Conservation (phyloP, 2,113 vertebrate genomes). For the Archocentrus centrarchus region DNA sequence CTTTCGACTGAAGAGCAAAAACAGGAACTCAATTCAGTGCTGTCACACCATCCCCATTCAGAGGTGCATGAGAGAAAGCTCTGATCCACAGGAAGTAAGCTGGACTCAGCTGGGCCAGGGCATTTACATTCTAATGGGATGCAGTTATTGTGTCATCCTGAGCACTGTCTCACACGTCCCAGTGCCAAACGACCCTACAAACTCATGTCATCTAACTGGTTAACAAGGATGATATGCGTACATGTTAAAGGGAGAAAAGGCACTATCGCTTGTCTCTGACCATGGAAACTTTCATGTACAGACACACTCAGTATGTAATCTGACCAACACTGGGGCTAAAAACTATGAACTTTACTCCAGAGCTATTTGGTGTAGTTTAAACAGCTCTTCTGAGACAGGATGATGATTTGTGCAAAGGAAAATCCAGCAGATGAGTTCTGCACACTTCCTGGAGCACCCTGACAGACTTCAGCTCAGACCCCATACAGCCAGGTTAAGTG, state of each 20-base stretch:
- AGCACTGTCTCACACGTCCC: constrained; percentile 25
- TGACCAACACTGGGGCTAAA: not conserved
- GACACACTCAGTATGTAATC: not conserved
- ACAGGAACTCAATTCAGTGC: constrained; percentile 74
- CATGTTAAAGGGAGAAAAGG: not conserved
- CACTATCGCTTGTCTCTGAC: not conserved
- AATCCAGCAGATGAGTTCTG: constrained; percentile 46
- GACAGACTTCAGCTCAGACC: constrained; percentile 14
- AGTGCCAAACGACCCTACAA: constrained; percentile 14
- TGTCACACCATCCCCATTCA: constrained; percentile 70
- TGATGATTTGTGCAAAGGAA: constrained; percentile 49
- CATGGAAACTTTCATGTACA: constrained; percentile 20
- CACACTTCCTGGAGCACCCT: constrained; percentile 48
- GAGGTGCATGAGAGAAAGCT: constrained; percentile 56
- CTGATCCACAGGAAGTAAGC: constrained; percentile 66
- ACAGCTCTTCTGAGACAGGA: constrained; percentile 40
- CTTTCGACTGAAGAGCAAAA: constrained; percentile 68
- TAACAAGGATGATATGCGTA: constrained; percentile 14
- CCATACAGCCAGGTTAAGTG: constrained; percentile 31
- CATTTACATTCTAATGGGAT: constrained; percentile 72
- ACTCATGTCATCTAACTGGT: constrained; percentile 18
- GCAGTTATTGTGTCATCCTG: constrained; percentile 58
- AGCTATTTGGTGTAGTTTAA: constrained; percentile 46
- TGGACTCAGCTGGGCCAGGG: constrained; percentile 60
- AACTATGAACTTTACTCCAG: constrained; percentile 19